phyloP scores from a whole-genome alignment of 2,888 invertebrate species.

The Dexiosoma caninum region DNA sequence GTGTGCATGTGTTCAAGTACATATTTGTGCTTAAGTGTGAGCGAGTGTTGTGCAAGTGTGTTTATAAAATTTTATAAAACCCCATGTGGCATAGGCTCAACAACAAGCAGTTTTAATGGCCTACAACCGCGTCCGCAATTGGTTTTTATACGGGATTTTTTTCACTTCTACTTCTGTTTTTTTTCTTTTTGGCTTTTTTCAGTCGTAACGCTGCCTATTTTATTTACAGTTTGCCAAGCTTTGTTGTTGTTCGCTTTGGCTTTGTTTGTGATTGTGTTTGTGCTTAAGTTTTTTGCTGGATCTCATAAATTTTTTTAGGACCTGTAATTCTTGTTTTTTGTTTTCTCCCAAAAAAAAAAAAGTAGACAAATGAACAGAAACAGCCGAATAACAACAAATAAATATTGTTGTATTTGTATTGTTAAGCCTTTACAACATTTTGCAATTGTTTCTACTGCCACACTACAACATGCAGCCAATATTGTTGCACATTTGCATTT shows the following conservation, averaged over 20 bases:
- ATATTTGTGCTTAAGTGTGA: background rate
- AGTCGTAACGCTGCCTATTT: slow-evolving; percentile 17
- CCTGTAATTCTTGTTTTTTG: slow-evolving; percentile 2
- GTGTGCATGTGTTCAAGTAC: slow-evolving; percentile 24
- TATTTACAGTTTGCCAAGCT: slow-evolving; percentile 33
- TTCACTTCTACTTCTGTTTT: background rate
- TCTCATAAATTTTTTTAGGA: slow-evolving; percentile 4
- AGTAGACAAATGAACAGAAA: slow-evolving; percentile 27
- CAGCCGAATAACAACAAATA: too few species aligned
- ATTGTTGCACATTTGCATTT: slow-evolving; percentile 40
- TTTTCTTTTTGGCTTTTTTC: slow-evolving; percentile 9
- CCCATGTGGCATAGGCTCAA: slow-evolving; percentile 63
- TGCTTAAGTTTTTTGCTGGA: background rate
- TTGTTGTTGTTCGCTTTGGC: slow-evolving; percentile 25
- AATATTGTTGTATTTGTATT: slow-evolving; percentile 59
- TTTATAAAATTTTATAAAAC: slow-evolving; percentile 54
- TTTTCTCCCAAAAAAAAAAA: background rate
- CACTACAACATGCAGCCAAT: slow-evolving; percentile 37
- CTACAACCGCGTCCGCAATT: slow-evolving; percentile 60
- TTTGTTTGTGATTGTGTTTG: background rate
- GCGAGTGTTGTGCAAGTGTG: slow-evolving; percentile 25
- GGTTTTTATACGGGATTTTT: slow-evolving; percentile 38
- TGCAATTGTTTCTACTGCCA: slow-evolving; percentile 54
- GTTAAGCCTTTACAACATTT: slow-evolving; percentile 62
- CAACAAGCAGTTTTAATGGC: slow-evolving; percentile 63